Evolutionary conservation across 2,888 invertebrate genomes (phyloP).

Genomic region (Sesamia inferens): DNA sequence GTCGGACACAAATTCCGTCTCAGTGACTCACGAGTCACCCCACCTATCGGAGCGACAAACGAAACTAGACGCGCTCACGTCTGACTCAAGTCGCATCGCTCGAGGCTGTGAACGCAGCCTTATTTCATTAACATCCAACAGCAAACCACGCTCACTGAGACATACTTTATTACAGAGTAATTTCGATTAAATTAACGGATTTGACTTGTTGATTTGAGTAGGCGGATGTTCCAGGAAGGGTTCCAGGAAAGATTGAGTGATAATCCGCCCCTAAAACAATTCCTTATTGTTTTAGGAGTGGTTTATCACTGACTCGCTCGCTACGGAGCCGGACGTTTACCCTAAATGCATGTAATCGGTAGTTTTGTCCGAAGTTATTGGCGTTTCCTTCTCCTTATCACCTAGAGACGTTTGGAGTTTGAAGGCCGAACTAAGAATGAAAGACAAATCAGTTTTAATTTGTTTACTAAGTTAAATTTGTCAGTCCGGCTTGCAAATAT

Average conservation of each 20-base stretch:
- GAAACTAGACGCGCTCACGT: not conserved
- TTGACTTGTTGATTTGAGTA: slow-evolving; percentile 11
- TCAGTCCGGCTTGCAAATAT: not conserved
- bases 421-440: not conserved
- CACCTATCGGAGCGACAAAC: not conserved
- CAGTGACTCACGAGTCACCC: not conserved
- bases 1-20: too few relatives aligned
- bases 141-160: slow-evolving; percentile 17
- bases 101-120: not conserved
- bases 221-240: not conserved
- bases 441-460: not conserved
- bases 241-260: too few relatives aligned
- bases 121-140: slow-evolving; percentile 37
- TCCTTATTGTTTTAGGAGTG: not conserved
- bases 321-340: not conserved
- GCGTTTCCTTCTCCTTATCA: not conserved
- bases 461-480: not conserved
- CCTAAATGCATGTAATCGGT: not conserved
- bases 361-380: not conserved
- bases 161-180: slow-evolving; percentile 37
- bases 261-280: too few relatives aligned
- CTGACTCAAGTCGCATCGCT: not conserved
- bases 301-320: not conserved
- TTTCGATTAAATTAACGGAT: slow-evolving; percentile 20
- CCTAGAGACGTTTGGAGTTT: not conserved